Percentiles rank a stretch among this genome's conserved stretches.
These are phyloP conservation scores for Meloidogyne hapla DNA, from an alignment of 1,140 invertebrate genomes.

Conservation along the genomic window DNA sequence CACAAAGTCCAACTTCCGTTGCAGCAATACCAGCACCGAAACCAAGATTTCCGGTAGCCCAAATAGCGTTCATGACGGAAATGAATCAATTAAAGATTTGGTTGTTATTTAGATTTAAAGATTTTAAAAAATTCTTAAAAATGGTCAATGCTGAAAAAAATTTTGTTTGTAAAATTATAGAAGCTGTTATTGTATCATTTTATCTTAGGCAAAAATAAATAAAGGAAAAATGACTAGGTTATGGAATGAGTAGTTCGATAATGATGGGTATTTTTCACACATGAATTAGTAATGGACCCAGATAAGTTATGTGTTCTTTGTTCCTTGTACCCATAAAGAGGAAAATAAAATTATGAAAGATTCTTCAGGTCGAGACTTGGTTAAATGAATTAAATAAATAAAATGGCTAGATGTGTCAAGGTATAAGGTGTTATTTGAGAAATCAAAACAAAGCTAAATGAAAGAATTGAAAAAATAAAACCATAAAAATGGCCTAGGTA, in stretches of 20 bases:
- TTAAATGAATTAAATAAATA: not conserved
- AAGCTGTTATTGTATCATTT: not conserved
- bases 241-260: not conserved
- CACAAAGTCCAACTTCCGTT: slow-evolving; percentile 33
- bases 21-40: slow-evolving; percentile 31
- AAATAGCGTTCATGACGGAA: slow-evolving; percentile 14
- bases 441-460: not conserved
- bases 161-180: not conserved
- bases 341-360: not conserved
- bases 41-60: slow-evolving; percentile 24
- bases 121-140: not conserved
- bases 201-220: not conserved
- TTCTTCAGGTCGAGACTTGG: not conserved
- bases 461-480: not conserved
- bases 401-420: not conserved
- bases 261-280: not conserved
- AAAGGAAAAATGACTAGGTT: not conserved
- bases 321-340: not conserved
- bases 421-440: not conserved
- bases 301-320: not conserved
- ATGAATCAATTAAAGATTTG: not conserved
- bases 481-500: not conserved
- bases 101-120: not conserved
- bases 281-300: not conserved
- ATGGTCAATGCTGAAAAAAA: no score